Evolutionary conservation across 2,888 invertebrate species (phyloP).

Genomic region (Rhagonycha fulva): DNA sequence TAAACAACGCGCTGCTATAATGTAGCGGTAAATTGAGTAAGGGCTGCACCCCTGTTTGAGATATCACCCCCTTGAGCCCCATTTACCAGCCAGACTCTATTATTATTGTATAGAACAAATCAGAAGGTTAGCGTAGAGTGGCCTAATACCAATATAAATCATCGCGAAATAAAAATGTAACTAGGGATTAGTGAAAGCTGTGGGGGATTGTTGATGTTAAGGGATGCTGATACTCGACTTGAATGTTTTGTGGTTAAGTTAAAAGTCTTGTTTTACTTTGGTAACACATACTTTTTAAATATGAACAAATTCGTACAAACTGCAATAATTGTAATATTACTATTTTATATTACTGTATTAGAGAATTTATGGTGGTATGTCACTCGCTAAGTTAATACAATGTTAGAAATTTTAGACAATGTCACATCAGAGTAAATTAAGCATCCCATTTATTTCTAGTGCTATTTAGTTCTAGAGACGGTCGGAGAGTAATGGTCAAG

Average conservation of each 20-base stretch:
- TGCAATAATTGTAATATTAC: too few species aligned
- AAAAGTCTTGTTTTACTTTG: background rate
- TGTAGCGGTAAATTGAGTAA: conserved; percentile 57
- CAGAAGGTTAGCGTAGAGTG: conserved; percentile 56
- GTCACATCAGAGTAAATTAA: too few species aligned
- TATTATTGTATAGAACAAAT: conserved; percentile 59
- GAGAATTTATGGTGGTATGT: too few species aligned
- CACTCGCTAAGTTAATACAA: too few species aligned
- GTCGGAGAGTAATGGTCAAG: too few species aligned
- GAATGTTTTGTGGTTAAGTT: conserved; percentile 38
- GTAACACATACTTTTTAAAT: background rate
- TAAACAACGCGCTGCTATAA: conserved; percentile 55
- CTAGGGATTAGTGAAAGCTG: conserved; percentile 40
- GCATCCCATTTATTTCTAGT: too few species aligned
- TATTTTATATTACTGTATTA: too few species aligned
- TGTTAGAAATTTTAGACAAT: too few species aligned
- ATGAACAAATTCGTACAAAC: background rate
- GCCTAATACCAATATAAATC: conserved; percentile 56
- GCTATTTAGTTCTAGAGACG: too few species aligned
- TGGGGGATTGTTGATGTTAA: conserved; percentile 33
- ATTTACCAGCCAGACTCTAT: conserved; percentile 57
- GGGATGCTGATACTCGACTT: conserved; percentile 26
- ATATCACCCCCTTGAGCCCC: conserved; percentile 56
- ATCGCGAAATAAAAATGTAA: conserved; percentile 54
- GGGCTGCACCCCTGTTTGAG: conserved; percentile 48